These are phyloP conservation scores for Fulica atra DNA, from an alignment of 2,113 vertebrate genomes.

Conservation along the genomic window DNA sequence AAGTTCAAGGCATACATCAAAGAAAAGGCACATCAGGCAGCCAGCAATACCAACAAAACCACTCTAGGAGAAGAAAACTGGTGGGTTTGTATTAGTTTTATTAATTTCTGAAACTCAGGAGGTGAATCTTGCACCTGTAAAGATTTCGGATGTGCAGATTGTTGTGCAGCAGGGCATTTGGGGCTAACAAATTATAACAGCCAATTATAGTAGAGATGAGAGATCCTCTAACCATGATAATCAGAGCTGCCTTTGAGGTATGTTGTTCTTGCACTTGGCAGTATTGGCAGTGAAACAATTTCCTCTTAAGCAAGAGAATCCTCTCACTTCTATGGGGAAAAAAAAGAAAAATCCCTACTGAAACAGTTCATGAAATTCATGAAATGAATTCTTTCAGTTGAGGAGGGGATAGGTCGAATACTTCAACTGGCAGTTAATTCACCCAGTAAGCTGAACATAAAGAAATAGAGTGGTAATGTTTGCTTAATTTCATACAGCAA, in stretches of 20 bases:
- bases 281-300: background rate
- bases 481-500: background rate
- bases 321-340: background rate
- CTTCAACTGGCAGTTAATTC: background rate
- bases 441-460: background rate
- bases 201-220: background rate
- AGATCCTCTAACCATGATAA: background rate
- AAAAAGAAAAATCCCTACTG: background rate
- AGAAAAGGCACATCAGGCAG: background rate
- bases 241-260: background rate
- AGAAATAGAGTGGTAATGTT: background rate
- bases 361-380: no score
- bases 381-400: background rate
- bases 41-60: background rate
- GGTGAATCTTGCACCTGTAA: background rate
- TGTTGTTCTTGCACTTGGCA: background rate
- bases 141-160: background rate
- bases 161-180: background rate
- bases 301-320: background rate
- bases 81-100: background rate
- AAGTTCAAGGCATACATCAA: background rate
- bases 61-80: background rate
- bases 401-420: background rate
- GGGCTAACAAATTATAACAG: background rate
- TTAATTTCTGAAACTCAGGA: background rate